Percentiles rank a stretch among this genome's conserved stretches.
These are phyloP conservation scores for Hylia prasina DNA, from an alignment of 2,113 vertebrate genomes.

Conservation along the genomic window DNA sequence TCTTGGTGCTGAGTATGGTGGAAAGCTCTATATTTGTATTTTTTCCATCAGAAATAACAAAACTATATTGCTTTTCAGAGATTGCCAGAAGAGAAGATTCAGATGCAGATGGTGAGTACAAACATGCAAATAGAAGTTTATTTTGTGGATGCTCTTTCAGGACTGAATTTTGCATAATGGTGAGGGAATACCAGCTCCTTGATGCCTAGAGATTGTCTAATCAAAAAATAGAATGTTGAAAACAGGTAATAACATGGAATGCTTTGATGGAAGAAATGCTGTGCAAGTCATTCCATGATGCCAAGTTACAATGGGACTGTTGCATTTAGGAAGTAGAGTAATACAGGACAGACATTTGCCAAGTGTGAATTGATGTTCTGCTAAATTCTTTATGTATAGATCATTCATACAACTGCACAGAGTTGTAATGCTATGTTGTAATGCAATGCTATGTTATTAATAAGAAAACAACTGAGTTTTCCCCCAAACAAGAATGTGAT, in stretches of 20 bases:
- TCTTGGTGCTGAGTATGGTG: background rate
- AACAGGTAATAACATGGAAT: background rate
- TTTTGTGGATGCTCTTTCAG: background rate
- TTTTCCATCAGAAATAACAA: background rate
- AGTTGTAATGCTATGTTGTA: background rate
- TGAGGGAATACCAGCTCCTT: background rate
- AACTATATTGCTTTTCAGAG: slow-evolving; percentile 23
- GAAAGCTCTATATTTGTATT: background rate
- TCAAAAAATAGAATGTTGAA: background rate
- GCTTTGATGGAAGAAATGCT: background rate
- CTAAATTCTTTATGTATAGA: background rate
- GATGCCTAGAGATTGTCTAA: background rate
- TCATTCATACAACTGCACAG: background rate
- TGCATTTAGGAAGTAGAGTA: background rate
- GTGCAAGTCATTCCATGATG: background rate
- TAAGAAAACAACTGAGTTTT: background rate
- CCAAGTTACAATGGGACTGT: background rate
- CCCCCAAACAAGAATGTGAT: background rate
- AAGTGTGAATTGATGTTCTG: background rate
- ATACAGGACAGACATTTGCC: background rate
- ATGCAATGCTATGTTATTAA: background rate
- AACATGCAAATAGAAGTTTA: background rate
- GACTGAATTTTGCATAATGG: background rate
- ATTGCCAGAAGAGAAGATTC: background rate
- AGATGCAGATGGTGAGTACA: slow-evolving; percentile 24